Conservation (phyloP, 1,140 invertebrate genomes). For the Nebria ingens region DNA sequence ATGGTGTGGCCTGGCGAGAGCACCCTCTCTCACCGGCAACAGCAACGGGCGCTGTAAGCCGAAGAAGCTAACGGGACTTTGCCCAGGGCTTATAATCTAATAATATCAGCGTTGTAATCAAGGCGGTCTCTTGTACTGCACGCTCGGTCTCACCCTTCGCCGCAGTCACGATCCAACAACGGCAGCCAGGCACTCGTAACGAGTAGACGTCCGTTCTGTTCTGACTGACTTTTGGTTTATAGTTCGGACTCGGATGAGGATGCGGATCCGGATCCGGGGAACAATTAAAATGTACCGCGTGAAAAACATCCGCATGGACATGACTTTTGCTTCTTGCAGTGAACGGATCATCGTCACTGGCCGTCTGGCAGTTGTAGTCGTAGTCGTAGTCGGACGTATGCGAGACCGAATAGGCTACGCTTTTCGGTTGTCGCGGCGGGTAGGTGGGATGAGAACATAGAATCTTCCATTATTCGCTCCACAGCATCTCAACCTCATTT, state of each 20-base stretch:
- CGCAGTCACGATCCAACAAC: not conserved
- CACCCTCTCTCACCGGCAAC: not conserved
- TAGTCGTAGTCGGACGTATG: no score
- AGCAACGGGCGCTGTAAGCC: not conserved
- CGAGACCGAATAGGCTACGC: no score
- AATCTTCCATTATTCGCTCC: conserved; percentile 37
- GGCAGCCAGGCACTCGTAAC: not conserved
- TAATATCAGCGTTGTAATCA: conserved; percentile 24
- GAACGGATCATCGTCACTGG: no score
- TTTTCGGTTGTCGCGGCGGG: not conserved
- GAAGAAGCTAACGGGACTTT: conserved; percentile 13
- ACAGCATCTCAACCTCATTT: conserved; percentile 38
- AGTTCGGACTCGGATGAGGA: no score
- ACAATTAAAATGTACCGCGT: no score
- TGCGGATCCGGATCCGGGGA: no score
- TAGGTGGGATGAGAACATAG: conserved; percentile 15
- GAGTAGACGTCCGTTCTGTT: no score
- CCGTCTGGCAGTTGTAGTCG: no score
- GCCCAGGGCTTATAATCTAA: conserved; percentile 21
- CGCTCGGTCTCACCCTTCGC: not conserved
- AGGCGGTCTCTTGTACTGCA: conserved; percentile 9
- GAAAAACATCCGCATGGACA: no score
- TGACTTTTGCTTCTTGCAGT: no score
- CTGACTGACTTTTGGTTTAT: no score
- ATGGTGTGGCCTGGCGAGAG: no score